Conservation (phyloP, 2,113 vertebrate genomes). For the Strix aluco region DNA sequence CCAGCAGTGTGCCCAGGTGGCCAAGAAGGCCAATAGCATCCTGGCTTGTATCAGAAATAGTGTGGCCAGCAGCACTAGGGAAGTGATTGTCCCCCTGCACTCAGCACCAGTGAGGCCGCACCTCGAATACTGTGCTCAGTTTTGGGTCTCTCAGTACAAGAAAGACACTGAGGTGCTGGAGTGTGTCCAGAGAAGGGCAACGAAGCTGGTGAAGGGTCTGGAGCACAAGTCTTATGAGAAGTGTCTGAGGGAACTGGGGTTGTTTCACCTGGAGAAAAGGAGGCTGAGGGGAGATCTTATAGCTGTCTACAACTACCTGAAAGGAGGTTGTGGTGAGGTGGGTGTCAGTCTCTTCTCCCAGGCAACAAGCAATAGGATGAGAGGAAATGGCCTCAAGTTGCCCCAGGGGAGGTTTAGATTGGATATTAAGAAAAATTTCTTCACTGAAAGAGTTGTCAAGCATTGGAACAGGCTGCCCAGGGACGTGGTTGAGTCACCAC, state of each 20-base stretch:
- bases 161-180: fast-evolving
- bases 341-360: too few species aligned
- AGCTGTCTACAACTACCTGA: fast-evolving
- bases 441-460: neutral
- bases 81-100: fast-evolving
- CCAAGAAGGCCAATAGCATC: fast-evolving
- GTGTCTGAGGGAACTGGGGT: fast-evolving
- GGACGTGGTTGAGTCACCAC: fast-evolving
- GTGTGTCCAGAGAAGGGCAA: fast-evolving
- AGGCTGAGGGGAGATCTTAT: neutral
- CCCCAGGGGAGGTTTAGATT: neutral
- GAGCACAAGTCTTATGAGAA: neutral
- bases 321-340: neutral
- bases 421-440: neutral
- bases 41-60: neutral
- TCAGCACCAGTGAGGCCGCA: fast-evolving
- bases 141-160: too few species aligned
- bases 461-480: neutral
- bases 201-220: neutral
- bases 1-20: neutral
- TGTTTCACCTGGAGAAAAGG: neutral
- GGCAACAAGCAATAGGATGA: fast-evolving
- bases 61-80: neutral
- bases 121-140: fast-evolving
- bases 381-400: neutral